phyloP scores from a whole-genome alignment of 92 coral and sea anemone species.

The Umimayanthus kanabou region DNA sequence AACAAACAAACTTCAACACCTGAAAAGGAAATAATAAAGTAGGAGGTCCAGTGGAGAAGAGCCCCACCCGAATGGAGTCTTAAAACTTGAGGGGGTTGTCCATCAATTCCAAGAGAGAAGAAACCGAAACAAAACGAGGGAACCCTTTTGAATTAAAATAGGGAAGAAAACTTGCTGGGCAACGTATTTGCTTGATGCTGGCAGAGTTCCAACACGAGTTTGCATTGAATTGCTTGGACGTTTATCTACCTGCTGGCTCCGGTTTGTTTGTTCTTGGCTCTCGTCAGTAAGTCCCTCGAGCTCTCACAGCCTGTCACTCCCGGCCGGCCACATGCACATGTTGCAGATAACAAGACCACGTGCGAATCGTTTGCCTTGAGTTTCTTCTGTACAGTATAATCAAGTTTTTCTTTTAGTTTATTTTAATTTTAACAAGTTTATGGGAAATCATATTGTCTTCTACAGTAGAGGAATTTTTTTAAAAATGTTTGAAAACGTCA shows the following conservation, averaged over 20 bases:
- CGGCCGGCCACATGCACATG: conserved; percentile 1
- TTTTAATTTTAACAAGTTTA: not conserved
- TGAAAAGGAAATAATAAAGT: too few relatives aligned
- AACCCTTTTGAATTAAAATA: too few relatives aligned
- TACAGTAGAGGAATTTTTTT: not conserved
- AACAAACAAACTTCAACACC: too few relatives aligned
- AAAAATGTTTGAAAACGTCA: not conserved
- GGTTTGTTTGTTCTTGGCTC: not conserved
- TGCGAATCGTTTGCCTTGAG: conserved; percentile 10
- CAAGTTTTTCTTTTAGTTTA: not conserved
- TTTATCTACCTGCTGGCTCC: not conserved
- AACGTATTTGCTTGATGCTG: conserved; percentile 1
- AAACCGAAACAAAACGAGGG: too few relatives aligned
- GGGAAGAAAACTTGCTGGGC: too few relatives aligned
- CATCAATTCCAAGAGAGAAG: too few relatives aligned
- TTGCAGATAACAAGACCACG: not conserved
- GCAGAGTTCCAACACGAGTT: conserved; percentile 41
- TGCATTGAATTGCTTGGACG: not conserved
- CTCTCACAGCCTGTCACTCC: not conserved
- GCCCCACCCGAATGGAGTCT: too few relatives aligned
- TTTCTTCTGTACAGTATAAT: not conserved
- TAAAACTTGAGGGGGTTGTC: too few relatives aligned
- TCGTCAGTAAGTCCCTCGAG: not conserved
- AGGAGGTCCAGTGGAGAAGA: too few relatives aligned
- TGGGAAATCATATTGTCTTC: not conserved